Evolutionary conservation across 2,113 vertebrate species (phyloP).

Genomic region (Prolemur simus): DNA sequence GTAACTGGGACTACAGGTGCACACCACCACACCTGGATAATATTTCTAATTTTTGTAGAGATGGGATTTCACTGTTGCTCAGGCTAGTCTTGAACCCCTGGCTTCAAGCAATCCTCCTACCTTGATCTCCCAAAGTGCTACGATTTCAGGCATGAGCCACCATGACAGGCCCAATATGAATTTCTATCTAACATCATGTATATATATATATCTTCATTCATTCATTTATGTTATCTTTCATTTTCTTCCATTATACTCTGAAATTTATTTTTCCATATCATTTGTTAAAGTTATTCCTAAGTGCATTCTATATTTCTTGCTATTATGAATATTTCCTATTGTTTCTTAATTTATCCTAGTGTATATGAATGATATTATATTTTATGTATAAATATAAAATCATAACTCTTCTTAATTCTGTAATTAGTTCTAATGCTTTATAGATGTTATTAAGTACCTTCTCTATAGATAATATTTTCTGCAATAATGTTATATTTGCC

Average conservation of each 20-base stretch:
- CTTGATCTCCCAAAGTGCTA: too few species aligned
- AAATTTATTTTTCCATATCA: background rate
- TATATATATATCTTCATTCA: background rate
- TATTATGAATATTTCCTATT: background rate
- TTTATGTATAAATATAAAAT: background rate
- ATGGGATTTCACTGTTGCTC: too few species aligned
- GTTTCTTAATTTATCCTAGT: constrained; percentile 33
- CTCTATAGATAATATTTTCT: background rate
- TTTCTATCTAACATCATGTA: background rate
- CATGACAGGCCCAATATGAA: too few species aligned
- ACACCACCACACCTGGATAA: too few species aligned
- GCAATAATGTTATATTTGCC: background rate
- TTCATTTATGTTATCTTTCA: background rate
- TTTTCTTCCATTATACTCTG: background rate
- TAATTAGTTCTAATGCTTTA: background rate
- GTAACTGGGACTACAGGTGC: too few species aligned
- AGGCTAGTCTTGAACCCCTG: too few species aligned
- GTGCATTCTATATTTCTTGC: background rate
- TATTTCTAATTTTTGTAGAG: too few species aligned
- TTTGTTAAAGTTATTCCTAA: background rate
- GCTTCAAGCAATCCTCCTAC: too few species aligned
- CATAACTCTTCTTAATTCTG: background rate
- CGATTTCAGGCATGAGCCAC: too few species aligned
- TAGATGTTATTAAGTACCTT: background rate
- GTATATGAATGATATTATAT: background rate